phyloP scores from a whole-genome alignment of 2,113 vertebrate species.

The Hippopotamus amphibius region DNA sequence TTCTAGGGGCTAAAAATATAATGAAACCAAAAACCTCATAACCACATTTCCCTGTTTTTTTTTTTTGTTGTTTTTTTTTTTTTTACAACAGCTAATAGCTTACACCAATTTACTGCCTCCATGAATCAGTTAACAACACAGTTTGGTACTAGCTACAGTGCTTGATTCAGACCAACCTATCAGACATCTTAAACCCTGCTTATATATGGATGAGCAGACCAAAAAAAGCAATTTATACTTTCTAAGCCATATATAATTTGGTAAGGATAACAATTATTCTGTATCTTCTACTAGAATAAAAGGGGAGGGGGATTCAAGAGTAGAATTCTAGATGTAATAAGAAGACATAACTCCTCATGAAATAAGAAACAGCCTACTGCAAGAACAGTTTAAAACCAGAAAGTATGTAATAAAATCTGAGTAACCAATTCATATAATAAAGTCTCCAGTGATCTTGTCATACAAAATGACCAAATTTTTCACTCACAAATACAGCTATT shows the following conservation, averaged over 20 bases:
- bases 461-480: not conserved
- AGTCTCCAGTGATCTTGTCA: not conserved
- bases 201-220: not conserved
- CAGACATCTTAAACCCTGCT: not conserved
- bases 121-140: slow-evolving; percentile 37
- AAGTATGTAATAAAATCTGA: not conserved
- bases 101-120: slow-evolving; percentile 55
- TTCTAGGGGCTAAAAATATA: not conserved
- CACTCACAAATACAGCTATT: not conserved
- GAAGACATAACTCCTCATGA: not conserved
- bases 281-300: not conserved
- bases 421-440: not conserved
- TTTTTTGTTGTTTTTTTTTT: not conserved
- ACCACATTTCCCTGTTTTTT: not conserved
- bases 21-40: not conserved
- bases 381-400: not conserved
- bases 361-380: not conserved
- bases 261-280: not conserved
- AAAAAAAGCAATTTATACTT: not conserved
- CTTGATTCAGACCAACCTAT: slow-evolving; percentile 27
- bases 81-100: slow-evolving; percentile 56
- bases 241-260: not conserved
- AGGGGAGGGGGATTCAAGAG: not conserved
- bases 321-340: not conserved
- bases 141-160: slow-evolving; percentile 45